Evolutionary conservation across 2,113 vertebrate species (phyloP).

Genomic region (Ptilorrhoa leucosticta): DNA sequence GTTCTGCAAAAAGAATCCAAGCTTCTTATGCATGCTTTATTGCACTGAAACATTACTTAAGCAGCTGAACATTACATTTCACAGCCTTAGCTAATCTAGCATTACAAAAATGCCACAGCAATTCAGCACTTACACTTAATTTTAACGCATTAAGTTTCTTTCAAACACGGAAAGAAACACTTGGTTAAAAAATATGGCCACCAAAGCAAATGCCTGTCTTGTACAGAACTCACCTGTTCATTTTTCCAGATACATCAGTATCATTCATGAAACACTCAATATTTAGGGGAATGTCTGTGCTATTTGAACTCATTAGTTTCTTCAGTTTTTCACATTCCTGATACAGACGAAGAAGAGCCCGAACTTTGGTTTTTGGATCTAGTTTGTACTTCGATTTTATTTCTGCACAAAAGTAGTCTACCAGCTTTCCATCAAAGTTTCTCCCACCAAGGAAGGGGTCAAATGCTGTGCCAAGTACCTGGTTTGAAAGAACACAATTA

Average conservation of each 20-base stretch:
- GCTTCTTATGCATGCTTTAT: neutral
- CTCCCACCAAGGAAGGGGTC: constrained; percentile 81
- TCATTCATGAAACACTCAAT: constrained; percentile 85
- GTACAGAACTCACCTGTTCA: constrained; percentile 72
- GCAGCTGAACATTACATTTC: neutral
- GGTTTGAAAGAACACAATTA: neutral
- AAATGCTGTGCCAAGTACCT: constrained; percentile 83
- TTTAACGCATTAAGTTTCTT: neutral
- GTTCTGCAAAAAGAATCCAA: neutral
- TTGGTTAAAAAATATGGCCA: neutral
- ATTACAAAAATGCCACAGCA: neutral
- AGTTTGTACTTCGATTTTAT: constrained; percentile 80
- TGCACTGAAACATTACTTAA: neutral
- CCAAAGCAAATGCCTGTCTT: neutral
- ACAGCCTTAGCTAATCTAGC: neutral
- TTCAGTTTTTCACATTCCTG: constrained; percentile 84
- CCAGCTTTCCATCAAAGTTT: constrained; percentile 80
- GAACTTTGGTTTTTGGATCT: constrained; percentile 75
- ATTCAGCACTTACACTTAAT: neutral
- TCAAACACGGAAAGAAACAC: neutral
- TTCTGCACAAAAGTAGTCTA: constrained; percentile 79
- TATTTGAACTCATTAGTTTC: constrained; percentile 83
- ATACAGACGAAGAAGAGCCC: constrained; percentile 76
- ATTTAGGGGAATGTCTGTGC: constrained; percentile 76
- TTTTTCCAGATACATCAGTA: constrained; percentile 77